Base-by-base conservation (phyloP, 2,888 invertebrate species). In the Tryphoninae sp. region DNA sequence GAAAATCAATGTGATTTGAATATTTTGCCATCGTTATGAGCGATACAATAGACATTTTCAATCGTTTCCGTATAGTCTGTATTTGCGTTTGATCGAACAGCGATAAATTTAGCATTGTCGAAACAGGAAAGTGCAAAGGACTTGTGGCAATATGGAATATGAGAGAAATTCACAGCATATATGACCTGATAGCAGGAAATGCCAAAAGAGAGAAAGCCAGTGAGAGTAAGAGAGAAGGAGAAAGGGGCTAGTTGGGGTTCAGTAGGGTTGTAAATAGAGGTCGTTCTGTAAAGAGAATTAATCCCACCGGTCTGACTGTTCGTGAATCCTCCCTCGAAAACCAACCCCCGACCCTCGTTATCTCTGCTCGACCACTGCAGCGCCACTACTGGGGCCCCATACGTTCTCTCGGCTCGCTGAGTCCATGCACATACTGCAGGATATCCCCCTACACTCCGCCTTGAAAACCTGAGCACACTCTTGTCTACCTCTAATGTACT, bases 261-360 rank as follows among this genome's bases (percentile, higher is more conserved):
- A 62, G 74, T 62, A 55, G 78, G 78, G 78, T 80, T 82, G 75
- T 78, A 81, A 82, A 84, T 80, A 73, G 76, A 77, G 78, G 75
- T 82, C 68, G 72, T 78, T 79, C 75, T 75, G 16, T 76, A 80
- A 78, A 67, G 80, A 80, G 80, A 75, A 82, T 84, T 82, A 81
- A 80, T 84, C 78, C 71, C 55, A 51, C 40, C 67, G 75, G 67
- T 72, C 68, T 65, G 78, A 65, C 80, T 62, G 72, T 79, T 71
- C 72, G 78, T 78, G 80, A 82, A 80, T 80, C 80, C 78, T 72
- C 80, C 75, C 81, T 78, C 75, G 80, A 82, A 84, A 82, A 84
- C 78, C 78, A 80, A 79, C 68, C 82, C 61, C 72, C 33, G 67
- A 55, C 71, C 75, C 78, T 84, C 80, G 82, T 84, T 84, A 84